These are phyloP conservation scores for Echinarachnius parma DNA, from an alignment of 53 echinoderm and acorn worm species.

Conservation along the genomic window DNA sequence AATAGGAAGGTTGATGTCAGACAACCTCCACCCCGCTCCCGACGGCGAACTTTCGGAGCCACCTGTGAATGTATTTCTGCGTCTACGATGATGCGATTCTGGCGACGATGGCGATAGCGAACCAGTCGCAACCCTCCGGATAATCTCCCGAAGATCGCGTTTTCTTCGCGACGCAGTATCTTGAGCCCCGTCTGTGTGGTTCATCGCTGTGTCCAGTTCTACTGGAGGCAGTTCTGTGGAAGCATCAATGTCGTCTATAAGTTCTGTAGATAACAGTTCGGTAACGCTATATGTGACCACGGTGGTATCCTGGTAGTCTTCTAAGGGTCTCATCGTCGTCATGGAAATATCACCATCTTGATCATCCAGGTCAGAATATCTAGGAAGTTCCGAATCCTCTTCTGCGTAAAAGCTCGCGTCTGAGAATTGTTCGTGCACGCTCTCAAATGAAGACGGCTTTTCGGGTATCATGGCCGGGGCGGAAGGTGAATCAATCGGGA, in stretches of 20 bases:
- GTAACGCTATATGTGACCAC: conserved; percentile 28
- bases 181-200: background rate
- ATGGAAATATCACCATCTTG: too few relatives aligned
- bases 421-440: background rate
- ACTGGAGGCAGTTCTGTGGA: background rate
- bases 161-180: background rate
- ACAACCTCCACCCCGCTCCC: conserved; percentile 31
- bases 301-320: conserved; percentile 18
- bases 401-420: background rate
- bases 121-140: background rate
- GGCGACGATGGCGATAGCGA: background rate
- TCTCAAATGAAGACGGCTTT: background rate
- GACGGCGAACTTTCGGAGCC: conserved; percentile 1
- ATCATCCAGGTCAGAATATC: too few relatives aligned
- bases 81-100: background rate
- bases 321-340: background rate
- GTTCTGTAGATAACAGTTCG: background rate
- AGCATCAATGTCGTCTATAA: background rate
- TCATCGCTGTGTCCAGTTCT: background rate
- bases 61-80: background rate
- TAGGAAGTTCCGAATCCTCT: conserved; percentile 13
- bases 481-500: too few relatives aligned
- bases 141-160: conserved; percentile 16
- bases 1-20: conserved; percentile 40
- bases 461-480: too few relatives aligned